Percentiles rank a stretch among this genome's conserved stretches.
Conservation (phyloP, 2,888 invertebrate genomes). For the Metalampra italica region DNA sequence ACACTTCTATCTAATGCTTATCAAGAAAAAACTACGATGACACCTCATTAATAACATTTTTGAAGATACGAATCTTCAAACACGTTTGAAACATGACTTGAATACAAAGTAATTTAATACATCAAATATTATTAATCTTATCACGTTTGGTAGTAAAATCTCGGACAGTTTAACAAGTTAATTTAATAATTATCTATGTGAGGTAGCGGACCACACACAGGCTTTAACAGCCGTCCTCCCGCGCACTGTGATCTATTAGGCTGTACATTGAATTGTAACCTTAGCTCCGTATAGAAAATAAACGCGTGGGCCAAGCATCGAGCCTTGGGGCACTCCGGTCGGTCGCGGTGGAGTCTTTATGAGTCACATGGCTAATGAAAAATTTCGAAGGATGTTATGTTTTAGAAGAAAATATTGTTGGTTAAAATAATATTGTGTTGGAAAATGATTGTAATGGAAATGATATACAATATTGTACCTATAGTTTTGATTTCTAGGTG, state of each 20-base stretch:
- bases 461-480: too few species aligned
- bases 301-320: constrained; percentile 26
- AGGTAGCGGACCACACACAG: constrained; percentile 30
- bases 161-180: constrained; percentile 13
- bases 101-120: neutral
- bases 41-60: neutral
- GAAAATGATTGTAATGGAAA: neutral
- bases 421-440: neutral
- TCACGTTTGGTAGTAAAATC: constrained; percentile 4
- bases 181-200: constrained; percentile 14
- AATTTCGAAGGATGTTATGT: neutral
- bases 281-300: constrained; percentile 15
- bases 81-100: neutral
- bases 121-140: constrained; percentile 4
- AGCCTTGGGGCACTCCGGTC: constrained; percentile 26
- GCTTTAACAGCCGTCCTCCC: constrained; percentile 26
- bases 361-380: constrained; percentile 16
- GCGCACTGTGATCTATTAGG: constrained; percentile 26
- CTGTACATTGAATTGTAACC: neutral
- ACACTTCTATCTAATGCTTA: neutral
- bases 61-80: neutral
- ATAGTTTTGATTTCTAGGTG: too few species aligned
- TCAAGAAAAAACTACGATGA: neutral
- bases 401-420: neutral
- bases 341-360: constrained; percentile 27